Conservation (phyloP, 2,113 vertebrate species). For the Sinocyclocheilus anophthalmus region DNA sequence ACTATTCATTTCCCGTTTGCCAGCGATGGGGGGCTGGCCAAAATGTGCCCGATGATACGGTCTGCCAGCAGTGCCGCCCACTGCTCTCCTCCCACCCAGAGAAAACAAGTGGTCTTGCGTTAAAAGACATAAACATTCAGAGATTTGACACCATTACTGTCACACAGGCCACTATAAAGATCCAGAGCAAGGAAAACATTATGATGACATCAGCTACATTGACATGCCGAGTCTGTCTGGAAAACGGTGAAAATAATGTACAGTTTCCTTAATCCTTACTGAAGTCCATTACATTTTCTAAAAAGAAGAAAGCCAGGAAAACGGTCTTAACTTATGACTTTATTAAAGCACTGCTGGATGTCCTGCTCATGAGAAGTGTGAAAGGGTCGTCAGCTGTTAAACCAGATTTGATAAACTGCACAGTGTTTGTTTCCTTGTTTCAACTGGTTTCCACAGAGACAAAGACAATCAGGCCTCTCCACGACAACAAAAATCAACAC, state of each 20-base stretch:
- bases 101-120: background rate
- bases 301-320: background rate
- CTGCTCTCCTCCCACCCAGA: constrained; percentile 10
- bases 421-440: background rate
- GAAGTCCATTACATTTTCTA: background rate
- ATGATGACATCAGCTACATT: background rate
- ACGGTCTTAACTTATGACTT: background rate
- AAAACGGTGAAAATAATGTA: background rate
- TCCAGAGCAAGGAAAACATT: background rate
- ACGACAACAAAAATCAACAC: constrained; percentile 39
- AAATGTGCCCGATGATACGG: constrained; percentile 50
- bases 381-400: constrained; percentile 29
- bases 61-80: constrained; percentile 15
- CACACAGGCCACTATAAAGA: background rate
- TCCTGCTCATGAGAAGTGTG: constrained; percentile 13
- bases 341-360: background rate
- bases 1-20: constrained; percentile 58
- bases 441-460: constrained; percentile 60
- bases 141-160: background rate
- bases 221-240: background rate
- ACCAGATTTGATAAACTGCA: constrained; percentile 3
- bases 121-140: background rate
- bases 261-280: background rate
- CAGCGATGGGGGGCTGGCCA: background rate
- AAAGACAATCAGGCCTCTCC: constrained; percentile 59